Base-by-base conservation (phyloP, 1,140 invertebrate genomes). In the Marisa cornuarietis region DNA sequence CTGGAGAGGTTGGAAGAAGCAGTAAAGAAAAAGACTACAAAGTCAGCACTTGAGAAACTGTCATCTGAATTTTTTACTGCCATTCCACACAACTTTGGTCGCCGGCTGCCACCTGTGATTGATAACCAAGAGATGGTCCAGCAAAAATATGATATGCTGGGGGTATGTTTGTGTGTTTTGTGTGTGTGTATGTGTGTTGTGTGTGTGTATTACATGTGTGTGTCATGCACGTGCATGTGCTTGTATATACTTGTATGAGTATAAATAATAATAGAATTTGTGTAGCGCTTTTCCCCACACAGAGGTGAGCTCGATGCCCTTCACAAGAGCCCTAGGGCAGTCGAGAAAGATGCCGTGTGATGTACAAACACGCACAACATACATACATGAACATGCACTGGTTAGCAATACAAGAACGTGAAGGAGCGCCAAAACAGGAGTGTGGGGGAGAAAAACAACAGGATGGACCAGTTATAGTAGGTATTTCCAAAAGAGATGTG, bases 11-110 rank as follows among this genome's bases (percentile, higher is more conserved):
- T 92, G 51, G 91, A 92, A 83, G 85, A 88, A 22, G 86, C 84
- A 22, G 20, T 91, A 2, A 84, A 89, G 22, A 81, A 79, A 13
- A 88, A 87, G 54, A 82, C 63, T 26, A 81, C 69, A 0, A 83
- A 72, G 24, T 75, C 69, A 11, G 78, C 65, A 22, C 71, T 91
- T 22, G 82, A 78, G 58, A 82, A 85, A 8, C 80, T 92, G 14
- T 88, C 91, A 9, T 91, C 88, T 20, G 85, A 85, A 77, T 92
- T 92, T 81, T 92, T 91, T 86, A 92, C 92, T 0, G 79, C 91
- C 13, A 91, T 92, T 75, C 92, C 92, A 18, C 92, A 92, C 81
- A 86, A 89, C 82, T 92, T 92, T 87, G 92, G 92, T 22, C 85
- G 92, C 26, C 85, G 66, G 26, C 68, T 87, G 18, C 92, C 92